Evolutionary conservation across 2,113 vertebrate species (phyloP), one percentile per base, ranked within the genome.

Genomic region (Ceyx cyanopectus): DNA sequence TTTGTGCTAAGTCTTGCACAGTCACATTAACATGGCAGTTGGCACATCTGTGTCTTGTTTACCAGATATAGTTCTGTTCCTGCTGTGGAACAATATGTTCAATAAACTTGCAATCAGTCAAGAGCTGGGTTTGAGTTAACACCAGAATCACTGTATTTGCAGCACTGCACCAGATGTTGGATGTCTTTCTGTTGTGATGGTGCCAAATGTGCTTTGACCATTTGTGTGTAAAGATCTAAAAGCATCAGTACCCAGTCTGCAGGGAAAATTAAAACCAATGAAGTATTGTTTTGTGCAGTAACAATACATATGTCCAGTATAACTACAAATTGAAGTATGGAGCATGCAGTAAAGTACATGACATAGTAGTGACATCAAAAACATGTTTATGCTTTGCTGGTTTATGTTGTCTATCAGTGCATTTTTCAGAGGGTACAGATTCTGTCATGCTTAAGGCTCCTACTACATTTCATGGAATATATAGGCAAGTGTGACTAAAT

Each of bases 1-100:
- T 93, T 90, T 91, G 66, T 92, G 77, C 53, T 81, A 81, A 62
- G 41, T 89, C 78, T 89, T 66, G 30, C 69, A 75, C 27, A 74
- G 74, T 50, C 70, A 67, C 19, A 41, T 75, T 60, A 92, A 69
- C 43, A 83, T 85, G 87, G 72, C 70, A 87, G 17, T 92, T 91
- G 93, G 85, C 72, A 69, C 56, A 66, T 87, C 80, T 94, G 77
- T 91, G 65, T 72, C 87, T 89, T 93, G 93, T 95, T 95, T 96
- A 89, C 68, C 67, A 89, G 50, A 92, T 87, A 89, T 0, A 88
- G 68, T 85, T 90, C n/a, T 94, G 40, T 81, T 87, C 61, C 82
- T 87, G 57, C 62, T 85, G 61, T 56, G 78, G 89, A 96, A 94
- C 82, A 83, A 43, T 93, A 72, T 60, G 82, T 91, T 94, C 83